Percentiles rank a stretch among this genome's conserved stretches.
Conservation (phyloP, 2,888 invertebrate genomes). For the Boloria euphrosyne region DNA sequence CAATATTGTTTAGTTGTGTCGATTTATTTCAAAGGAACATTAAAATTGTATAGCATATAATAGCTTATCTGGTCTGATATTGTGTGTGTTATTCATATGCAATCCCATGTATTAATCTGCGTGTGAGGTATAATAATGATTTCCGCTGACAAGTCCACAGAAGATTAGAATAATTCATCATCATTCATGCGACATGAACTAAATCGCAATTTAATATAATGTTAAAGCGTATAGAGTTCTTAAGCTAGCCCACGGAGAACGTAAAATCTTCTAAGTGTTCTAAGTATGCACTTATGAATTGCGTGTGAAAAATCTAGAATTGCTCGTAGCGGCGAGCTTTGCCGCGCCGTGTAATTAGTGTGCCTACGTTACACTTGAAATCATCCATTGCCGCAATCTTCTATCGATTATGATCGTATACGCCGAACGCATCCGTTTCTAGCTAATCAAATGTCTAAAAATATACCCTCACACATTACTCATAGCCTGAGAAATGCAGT, state of each 20-base stretch:
- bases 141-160: constrained; percentile 22
- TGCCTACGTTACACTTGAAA: constrained; percentile 59
- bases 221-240: constrained; percentile 32
- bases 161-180: constrained; percentile 23
- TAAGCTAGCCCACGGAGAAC: constrained; percentile 30
- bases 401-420: constrained; percentile 69
- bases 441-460: constrained; percentile 32
- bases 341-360: constrained; percentile 61
- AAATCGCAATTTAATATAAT: constrained; percentile 40
- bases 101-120: constrained; percentile 15
- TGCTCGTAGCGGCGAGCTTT: constrained; percentile 57
- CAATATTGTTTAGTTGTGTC: constrained; percentile 25
- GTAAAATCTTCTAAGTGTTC: constrained; percentile 36
- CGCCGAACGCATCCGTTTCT: constrained; percentile 52
- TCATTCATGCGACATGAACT: constrained; percentile 22
- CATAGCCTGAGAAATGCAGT: constrained; percentile 14
- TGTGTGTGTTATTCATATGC: constrained; percentile 4
- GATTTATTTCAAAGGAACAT: constrained; percentile 6
- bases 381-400: constrained; percentile 60
- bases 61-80: not conserved
- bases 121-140: constrained; percentile 33
- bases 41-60: not conserved
- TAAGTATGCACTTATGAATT: constrained; percentile 50
- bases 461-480: constrained; percentile 22
- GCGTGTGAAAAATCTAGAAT: constrained; percentile 69